Conservation (phyloP, 2,888 invertebrate species). For the Crioceris asparagi region DNA sequence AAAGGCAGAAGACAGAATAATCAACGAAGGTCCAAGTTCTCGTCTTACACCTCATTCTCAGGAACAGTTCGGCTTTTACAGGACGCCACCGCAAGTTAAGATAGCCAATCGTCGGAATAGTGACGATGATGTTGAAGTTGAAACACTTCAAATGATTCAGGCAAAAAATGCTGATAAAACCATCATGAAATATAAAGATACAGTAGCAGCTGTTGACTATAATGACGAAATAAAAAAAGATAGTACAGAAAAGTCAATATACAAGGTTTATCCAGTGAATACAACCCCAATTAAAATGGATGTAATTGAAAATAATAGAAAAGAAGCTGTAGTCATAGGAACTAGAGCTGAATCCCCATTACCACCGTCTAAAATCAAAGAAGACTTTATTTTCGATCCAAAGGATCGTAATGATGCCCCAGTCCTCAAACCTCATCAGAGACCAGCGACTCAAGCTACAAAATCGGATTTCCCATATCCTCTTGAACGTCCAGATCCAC, state of each 20-base stretch:
- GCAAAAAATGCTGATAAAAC: slow-evolving; percentile 38
- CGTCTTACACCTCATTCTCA: slow-evolving; percentile 12
- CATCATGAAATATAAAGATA: slow-evolving; percentile 12
- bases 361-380: slow-evolving; percentile 33
- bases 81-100: slow-evolving; percentile 37
- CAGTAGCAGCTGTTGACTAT: slow-evolving; percentile 15
- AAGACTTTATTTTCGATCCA: slow-evolving; percentile 34
- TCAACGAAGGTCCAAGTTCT: slow-evolving; percentile 22
- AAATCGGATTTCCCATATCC: slow-evolving; percentile 56
- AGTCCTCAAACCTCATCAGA: slow-evolving; percentile 36
- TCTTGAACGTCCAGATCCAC: slow-evolving; percentile 48
- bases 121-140: slow-evolving; percentile 44
- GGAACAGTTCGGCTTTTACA: slow-evolving; percentile 29
- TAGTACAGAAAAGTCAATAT: slow-evolving; percentile 35
- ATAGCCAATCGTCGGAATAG: slow-evolving; percentile 37
- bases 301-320: slow-evolving; percentile 38
- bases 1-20: slow-evolving; percentile 25
- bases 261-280: slow-evolving; percentile 51
- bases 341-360: slow-evolving; percentile 42
- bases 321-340: slow-evolving; percentile 46
- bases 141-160: slow-evolving; percentile 61
- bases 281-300: slow-evolving; percentile 42
- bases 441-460: slow-evolving; percentile 30
- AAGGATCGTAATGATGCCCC: slow-evolving; percentile 40
- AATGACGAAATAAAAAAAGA: slow-evolving; percentile 16